Evolutionary conservation across 2,888 invertebrate species (phyloP), one percentile per base, ranked within the genome.

Genomic region (Vesta saturnalis): DNA sequence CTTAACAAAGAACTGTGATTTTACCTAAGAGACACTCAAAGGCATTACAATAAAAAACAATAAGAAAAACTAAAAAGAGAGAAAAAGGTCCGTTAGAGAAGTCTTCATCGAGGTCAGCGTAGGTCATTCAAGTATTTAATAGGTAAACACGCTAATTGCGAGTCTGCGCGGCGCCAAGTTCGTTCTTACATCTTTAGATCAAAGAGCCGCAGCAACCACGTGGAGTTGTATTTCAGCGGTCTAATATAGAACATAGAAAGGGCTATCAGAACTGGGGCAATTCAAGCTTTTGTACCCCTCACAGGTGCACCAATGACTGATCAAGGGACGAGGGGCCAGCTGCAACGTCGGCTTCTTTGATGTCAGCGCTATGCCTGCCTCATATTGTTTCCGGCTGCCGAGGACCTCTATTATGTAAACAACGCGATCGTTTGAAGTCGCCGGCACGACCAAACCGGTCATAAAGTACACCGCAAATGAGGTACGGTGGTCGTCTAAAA

Each of bases 401-500:
- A 86, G 88, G 88, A 87, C 88, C 88, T 87, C 88, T 88, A 89
- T 89, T 89, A 89, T 89, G 89, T 89, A 89, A 89, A 89, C 89
- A 89, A 87, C 87, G 86, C 85, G 85, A 84, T 79, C 85, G 86
- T 89, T 89, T 89, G 88, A 88, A 87, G 85, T 88, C 81, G 86
- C 86, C 87, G 88, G 83, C 85, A 77, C 77, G 73, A 72, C 77
- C 75, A 73, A 77, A 78, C 80, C 80, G 81, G 77, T 81, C 83
- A 77, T 83, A 83, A 83, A 83, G 77, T 80, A 82, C 81, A 80
- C 83, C 82, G 79, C 83, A 83, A 83, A 83, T 80, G 80, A 79
- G 78, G 72, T 77, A 70, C 70, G 70, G 67, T 66, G 67, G 67
- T 67, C 67, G 67, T 57, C 67, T 67, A 67, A 67, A 70, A 70